Percentiles rank a stretch among this genome's conserved stretches.
Conservation (phyloP, 2,113 vertebrate species). For the Pelobates fuscus region DNA sequence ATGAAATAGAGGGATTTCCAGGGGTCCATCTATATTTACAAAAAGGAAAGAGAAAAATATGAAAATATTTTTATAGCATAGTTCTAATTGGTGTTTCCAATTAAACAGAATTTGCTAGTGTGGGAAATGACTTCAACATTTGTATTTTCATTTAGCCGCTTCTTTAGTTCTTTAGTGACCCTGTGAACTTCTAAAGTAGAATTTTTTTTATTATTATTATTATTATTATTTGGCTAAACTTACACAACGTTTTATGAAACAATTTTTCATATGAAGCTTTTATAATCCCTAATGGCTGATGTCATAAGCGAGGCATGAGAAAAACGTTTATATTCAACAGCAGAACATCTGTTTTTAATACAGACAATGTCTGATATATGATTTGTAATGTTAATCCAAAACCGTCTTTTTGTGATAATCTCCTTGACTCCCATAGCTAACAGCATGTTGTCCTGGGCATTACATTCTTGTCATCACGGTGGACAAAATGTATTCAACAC, state of each 20-base stretch:
- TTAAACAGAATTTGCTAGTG: slow-evolving; percentile 23
- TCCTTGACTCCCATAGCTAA: slow-evolving; percentile 45
- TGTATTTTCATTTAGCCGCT: neutral
- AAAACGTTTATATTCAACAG: slow-evolving; percentile 28
- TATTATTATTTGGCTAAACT: slow-evolving; percentile 32
- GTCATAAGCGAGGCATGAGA: slow-evolving; percentile 28
- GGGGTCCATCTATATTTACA: slow-evolving; percentile 70
- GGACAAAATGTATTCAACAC: slow-evolving; percentile 4
- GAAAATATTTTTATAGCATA: neutral
- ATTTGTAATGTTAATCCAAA: slow-evolving; percentile 50
- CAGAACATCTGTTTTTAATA: slow-evolving; percentile 55
- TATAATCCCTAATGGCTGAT: slow-evolving; percentile 36
- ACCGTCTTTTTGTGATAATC: slow-evolving; percentile 43
- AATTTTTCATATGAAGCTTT: slow-evolving; percentile 13
- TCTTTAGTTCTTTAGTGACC: neutral
- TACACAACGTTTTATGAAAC: slow-evolving; percentile 11
- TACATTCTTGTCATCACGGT: slow-evolving; percentile 1
- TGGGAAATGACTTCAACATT: slow-evolving; percentile 8
- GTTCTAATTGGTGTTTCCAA: neutral
- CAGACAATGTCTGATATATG: slow-evolving; percentile 23
- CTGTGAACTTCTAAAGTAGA: slow-evolving; percentile 16
- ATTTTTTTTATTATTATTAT: slow-evolving; percentile 1
- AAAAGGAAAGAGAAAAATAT: slow-evolving; percentile 3
- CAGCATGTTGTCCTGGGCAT: neutral
- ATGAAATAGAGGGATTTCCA: slow-evolving; percentile 87